These are phyloP conservation scores for Plusia festucae DNA, from an alignment of 2,888 invertebrate species.

Conservation along the genomic window DNA sequence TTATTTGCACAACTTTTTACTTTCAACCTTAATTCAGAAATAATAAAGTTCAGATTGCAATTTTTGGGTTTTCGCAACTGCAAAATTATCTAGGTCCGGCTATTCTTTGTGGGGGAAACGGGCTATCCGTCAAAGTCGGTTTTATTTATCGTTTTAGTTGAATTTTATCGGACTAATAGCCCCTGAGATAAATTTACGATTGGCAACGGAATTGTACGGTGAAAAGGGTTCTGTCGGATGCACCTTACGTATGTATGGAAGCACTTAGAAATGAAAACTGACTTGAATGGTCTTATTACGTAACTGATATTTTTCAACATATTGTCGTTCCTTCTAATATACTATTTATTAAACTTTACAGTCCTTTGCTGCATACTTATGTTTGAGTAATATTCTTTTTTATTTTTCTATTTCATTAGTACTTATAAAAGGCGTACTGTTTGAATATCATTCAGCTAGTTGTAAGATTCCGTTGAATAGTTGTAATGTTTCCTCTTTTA, in stretches of 20 bases:
- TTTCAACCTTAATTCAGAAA: slow-evolving; percentile 12
- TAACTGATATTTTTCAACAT: not conserved
- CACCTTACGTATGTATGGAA: slow-evolving; percentile 51
- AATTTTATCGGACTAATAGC: slow-evolving; percentile 89
- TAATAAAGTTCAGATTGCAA: slow-evolving; percentile 34
- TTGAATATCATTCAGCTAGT: too few relatives aligned
- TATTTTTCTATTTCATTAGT: too few relatives aligned
- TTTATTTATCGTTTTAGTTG: slow-evolving; percentile 89
- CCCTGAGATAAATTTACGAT: slow-evolving; percentile 87
- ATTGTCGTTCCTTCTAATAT: too few relatives aligned
- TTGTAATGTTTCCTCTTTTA: too few relatives aligned
- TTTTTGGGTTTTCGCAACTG: slow-evolving; percentile 17
- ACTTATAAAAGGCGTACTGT: too few relatives aligned
- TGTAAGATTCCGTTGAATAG: too few relatives aligned
- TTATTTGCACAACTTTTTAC: slow-evolving; percentile 2
- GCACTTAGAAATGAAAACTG: slow-evolving; percentile 42
- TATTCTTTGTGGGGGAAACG: slow-evolving; percentile 85
- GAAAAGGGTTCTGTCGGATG: slow-evolving; percentile 79
- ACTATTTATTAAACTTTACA: too few relatives aligned
- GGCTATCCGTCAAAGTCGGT: slow-evolving; percentile 87
- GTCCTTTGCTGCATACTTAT: too few relatives aligned
- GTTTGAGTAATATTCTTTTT: too few relatives aligned
- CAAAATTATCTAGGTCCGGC: slow-evolving; percentile 61
- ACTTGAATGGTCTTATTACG: slow-evolving; percentile 21
- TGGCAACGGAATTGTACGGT: slow-evolving; percentile 77